Conservation (phyloP, 2,113 vertebrate genomes). For the Ictalurus punctatus region DNA sequence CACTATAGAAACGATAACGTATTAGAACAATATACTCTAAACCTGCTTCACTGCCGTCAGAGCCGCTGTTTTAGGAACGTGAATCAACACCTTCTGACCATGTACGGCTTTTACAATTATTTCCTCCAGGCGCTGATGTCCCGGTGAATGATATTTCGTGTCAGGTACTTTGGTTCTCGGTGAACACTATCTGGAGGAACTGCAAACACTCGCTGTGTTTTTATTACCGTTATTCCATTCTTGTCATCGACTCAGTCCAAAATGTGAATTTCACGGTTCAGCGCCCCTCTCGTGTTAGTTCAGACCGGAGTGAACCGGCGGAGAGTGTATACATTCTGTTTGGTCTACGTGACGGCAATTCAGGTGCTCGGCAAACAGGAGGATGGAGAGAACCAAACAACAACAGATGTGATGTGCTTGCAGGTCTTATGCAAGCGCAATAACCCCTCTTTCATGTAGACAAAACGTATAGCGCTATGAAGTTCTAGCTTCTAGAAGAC, state of each 20-base stretch:
- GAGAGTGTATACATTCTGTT: constrained; percentile 28
- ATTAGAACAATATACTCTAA: background rate
- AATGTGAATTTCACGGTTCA: constrained; percentile 53
- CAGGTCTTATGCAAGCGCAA: background rate
- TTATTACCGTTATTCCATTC: constrained; percentile 48
- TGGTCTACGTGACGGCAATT: constrained; percentile 20
- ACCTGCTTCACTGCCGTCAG: background rate
- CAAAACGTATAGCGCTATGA: background rate
- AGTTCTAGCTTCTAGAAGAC: background rate
- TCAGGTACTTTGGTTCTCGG: background rate
- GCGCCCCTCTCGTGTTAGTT: background rate
- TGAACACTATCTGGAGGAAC: background rate
- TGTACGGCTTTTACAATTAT: background rate
- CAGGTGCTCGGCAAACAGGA: constrained; percentile 8
- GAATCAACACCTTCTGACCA: background rate
- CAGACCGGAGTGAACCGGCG: background rate
- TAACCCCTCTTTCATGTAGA: background rate
- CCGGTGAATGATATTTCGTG: background rate
- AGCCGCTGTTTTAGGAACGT: background rate
- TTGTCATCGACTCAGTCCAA: constrained; percentile 34
- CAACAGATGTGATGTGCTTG: background rate
- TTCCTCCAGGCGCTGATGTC: background rate
- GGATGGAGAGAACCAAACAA: background rate
- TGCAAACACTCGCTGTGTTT: constrained; percentile 11
- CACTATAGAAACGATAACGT: background rate